Percentiles rank a stretch among this genome's conserved stretches.
Evolutionary conservation across 2,888 invertebrate genomes (phyloP).

Genomic region (Troides helena): DNA sequence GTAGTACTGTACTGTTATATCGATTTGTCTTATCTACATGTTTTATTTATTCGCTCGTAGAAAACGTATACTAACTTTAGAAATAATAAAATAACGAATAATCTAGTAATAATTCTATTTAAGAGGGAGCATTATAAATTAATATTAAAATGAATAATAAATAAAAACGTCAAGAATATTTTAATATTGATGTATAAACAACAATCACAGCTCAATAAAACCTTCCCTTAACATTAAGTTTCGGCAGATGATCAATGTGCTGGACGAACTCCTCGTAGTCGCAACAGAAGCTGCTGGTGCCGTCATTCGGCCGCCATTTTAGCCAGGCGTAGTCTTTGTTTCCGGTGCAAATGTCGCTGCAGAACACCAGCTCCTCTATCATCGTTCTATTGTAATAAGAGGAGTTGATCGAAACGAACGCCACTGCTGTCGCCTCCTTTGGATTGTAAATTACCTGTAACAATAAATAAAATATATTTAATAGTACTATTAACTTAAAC

Average conservation of each 20-base stretch:
- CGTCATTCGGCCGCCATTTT: constrained; percentile 61
- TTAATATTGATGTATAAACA: neutral
- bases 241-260: constrained; percentile 43
- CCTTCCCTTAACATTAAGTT: constrained; percentile 41
- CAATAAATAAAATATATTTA: no score
- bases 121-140: no score
- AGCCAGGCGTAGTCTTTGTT: constrained; percentile 55
- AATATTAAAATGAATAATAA: no score
- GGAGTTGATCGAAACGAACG: constrained; percentile 63
- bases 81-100: no score
- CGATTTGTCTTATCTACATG: no score
- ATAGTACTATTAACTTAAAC: no score
- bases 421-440: constrained; percentile 46
- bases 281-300: constrained; percentile 67
- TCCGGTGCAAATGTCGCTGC: constrained; percentile 53
- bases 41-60: no score
- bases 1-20: no score
- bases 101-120: no score
- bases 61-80: no score
- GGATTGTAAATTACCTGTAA: constrained; percentile 63
- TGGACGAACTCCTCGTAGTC: constrained; percentile 51
- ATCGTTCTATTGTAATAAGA: constrained; percentile 52
- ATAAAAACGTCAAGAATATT: neutral
- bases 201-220: constrained; percentile 36
- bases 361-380: constrained; percentile 49